Evolutionary conservation across 1,140 invertebrate genomes (phyloP).

Genomic region (Cyrtorhinus lividipennis): DNA sequence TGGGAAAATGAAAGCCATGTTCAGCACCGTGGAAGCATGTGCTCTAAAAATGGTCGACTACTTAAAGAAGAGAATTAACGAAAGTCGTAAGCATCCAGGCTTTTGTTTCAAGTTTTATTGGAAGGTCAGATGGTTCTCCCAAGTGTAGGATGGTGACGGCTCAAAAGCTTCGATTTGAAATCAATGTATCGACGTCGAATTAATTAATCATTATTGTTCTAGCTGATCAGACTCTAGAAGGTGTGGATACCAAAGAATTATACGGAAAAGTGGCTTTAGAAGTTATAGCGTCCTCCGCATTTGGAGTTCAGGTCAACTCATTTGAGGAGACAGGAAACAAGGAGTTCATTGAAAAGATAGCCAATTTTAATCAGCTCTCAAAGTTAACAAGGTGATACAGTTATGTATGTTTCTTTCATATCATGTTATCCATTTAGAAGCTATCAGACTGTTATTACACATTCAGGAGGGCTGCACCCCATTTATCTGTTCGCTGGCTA

Average conservation of each 20-base stretch:
- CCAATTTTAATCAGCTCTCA: slow-evolving; percentile 21
- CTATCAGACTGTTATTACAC: no score
- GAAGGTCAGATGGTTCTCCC: no score
- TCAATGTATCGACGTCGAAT: neutral
- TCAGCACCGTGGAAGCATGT: slow-evolving; percentile 32
- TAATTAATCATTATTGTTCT: neutral
- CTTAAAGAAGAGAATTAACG: slow-evolving; percentile 11
- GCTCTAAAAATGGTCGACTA: slow-evolving; percentile 26
- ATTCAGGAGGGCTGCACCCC: no score
- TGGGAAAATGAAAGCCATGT: slow-evolving; percentile 41
- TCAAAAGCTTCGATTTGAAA: no score
- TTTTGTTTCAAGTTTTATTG: neutral
- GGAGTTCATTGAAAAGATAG: slow-evolving; percentile 26
- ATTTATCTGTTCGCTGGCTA: no score
- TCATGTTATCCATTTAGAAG: neutral
- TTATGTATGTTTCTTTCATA: neutral
- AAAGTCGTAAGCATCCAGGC: neutral
- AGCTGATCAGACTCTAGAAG: slow-evolving; percentile 17
- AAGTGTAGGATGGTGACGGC: no score
- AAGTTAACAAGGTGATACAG: slow-evolving; percentile 15
- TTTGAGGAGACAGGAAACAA: slow-evolving; percentile 26
- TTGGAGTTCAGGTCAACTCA: slow-evolving; percentile 30
- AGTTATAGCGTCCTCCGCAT: slow-evolving; percentile 32
- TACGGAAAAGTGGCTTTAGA: slow-evolving; percentile 33
- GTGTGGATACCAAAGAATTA: slow-evolving; percentile 30